A percentile compares a stretch with the other conserved stretches of the same genome.
Conservation (phyloP, 2,888 invertebrate genomes). For the Gari tellinella region DNA sequence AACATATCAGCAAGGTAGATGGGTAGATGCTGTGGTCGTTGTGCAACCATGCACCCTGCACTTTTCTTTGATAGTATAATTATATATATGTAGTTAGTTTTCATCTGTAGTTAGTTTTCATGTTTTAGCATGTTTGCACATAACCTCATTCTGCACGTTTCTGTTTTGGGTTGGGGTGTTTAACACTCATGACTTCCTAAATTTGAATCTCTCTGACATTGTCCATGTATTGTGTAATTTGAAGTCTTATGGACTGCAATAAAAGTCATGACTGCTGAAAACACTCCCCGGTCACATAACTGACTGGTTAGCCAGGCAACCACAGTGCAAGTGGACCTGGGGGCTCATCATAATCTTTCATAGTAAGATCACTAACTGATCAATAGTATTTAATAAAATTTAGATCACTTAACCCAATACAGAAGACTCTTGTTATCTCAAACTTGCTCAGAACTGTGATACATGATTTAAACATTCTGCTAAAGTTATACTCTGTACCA, state of each 20-base stretch:
- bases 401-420: too few species aligned
- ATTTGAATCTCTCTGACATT: constrained; percentile 2
- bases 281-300: constrained; percentile 23
- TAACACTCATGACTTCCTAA: constrained; percentile 9
- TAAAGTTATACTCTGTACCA: too few species aligned
- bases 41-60: neutral
- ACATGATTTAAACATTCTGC: too few species aligned
- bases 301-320: constrained; percentile 38
- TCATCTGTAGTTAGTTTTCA: neutral
- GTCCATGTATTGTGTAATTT: neutral
- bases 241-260: too few species aligned
- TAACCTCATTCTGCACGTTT: constrained; percentile 14
- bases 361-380: neutral
- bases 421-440: too few species aligned
- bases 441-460: too few species aligned
- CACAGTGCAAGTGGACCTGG: constrained; percentile 35
- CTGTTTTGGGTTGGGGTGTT: constrained; percentile 31
- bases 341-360: constrained; percentile 25
- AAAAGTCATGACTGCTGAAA: constrained; percentile 9
- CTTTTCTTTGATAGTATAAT: neutral
- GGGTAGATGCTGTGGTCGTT: constrained; percentile 27
- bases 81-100: neutral
- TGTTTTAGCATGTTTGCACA: constrained; percentile 24
- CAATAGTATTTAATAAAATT: too few species aligned
- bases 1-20: constrained; percentile 32